Conservation (phyloP, 2,113 vertebrate species). For the Python bivittatus region DNA sequence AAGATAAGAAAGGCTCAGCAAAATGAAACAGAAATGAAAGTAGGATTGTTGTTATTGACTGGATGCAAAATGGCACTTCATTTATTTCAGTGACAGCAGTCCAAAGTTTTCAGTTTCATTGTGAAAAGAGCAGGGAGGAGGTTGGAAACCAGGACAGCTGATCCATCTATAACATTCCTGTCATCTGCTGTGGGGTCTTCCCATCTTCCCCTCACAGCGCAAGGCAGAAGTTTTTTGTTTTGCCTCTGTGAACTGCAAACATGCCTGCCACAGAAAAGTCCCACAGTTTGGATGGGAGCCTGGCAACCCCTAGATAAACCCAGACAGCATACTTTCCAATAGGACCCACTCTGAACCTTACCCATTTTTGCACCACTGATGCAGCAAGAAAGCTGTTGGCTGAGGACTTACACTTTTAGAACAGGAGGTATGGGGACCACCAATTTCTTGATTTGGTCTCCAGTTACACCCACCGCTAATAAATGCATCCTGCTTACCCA, state of each 20-base stretch:
- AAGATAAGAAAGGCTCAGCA: slow-evolving; percentile 40
- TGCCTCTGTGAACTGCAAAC: background rate
- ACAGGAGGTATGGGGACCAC: background rate
- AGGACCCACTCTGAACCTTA: background rate
- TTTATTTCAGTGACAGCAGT: slow-evolving; percentile 55
- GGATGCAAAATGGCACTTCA: slow-evolving; percentile 55
- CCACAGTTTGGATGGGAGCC: background rate
- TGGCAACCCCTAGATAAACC: fast-evolving
- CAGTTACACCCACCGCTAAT: background rate
- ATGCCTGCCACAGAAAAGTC: background rate
- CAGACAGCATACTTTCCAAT: background rate
- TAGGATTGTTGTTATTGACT: slow-evolving; percentile 27
- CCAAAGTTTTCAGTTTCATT: slow-evolving; percentile 34
- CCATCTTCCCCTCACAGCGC: slow-evolving; percentile 22
- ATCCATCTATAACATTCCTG: slow-evolving; percentile 11
- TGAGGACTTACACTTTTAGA: background rate
- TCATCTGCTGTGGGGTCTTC: slow-evolving; percentile 23
- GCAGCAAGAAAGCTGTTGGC: background rate
- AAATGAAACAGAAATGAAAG: slow-evolving; percentile 49
- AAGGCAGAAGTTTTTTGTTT: slow-evolving; percentile 7
- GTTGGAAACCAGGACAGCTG: slow-evolving; percentile 30
- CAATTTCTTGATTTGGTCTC: background rate
- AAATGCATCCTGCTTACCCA: no score
- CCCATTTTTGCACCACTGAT: background rate
- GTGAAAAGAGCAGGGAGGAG: slow-evolving; percentile 27